phyloP scores from a whole-genome alignment of 2,113 vertebrate species.

The Pygoscelis adeliae region DNA sequence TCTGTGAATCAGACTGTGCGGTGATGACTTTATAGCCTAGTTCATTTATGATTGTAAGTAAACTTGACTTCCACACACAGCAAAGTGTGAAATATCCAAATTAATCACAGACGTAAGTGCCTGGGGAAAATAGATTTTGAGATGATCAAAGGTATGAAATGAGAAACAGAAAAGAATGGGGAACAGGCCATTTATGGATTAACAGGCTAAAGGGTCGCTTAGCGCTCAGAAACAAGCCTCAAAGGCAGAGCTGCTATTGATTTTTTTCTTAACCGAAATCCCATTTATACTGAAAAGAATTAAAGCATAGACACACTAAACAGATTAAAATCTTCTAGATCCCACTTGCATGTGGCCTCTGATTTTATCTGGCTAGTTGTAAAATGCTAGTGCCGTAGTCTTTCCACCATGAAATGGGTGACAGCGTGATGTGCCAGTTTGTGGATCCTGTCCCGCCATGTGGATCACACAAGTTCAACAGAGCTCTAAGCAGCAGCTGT shows the following conservation, averaged over 20 bases:
- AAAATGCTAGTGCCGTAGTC: neutral
- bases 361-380: neutral
- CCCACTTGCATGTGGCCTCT: neutral
- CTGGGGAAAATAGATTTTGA: conserved; percentile 10
- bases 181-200: neutral
- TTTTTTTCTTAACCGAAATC: neutral
- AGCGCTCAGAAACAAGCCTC: conserved; percentile 3
- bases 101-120: neutral
- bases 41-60: conserved; percentile 9
- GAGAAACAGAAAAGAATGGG: neutral
- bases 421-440: rapidly evolving
- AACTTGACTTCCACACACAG: conserved; percentile 15
- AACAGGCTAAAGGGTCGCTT: neutral
- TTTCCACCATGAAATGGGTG: neutral
- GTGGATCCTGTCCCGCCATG: neutral
- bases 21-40: conserved; percentile 18
- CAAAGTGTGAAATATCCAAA: conserved; percentile 45
- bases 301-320: neutral
- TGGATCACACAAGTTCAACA: neutral
- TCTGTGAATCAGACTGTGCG: neutral
- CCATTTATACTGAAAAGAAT: conserved; percentile 8
- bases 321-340: neutral
- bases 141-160: conserved; percentile 2
- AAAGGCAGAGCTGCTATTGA: conserved; percentile 19
- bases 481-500: neutral